phyloP scores from a whole-genome alignment of 2,113 vertebrate species.

The Pomatostomus ruficeps region DNA sequence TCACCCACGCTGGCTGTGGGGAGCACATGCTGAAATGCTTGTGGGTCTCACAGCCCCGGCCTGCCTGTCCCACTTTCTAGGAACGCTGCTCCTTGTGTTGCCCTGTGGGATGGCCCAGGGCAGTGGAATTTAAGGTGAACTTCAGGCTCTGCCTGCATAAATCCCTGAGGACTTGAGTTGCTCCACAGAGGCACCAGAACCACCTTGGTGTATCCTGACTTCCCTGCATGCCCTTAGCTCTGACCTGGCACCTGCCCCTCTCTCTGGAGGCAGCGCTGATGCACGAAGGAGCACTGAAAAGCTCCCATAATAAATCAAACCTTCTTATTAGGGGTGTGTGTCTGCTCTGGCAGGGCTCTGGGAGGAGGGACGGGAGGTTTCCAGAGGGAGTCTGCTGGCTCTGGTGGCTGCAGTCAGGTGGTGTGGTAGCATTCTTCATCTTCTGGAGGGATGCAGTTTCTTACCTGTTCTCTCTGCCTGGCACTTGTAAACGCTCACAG shows the following conservation, averaged over 20 bases:
- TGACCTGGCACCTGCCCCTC: not conserved
- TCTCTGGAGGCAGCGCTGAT: fast-evolving
- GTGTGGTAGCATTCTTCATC: not conserved
- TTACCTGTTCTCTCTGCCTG: not conserved
- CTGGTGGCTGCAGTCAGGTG: not conserved
- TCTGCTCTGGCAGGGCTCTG: not conserved
- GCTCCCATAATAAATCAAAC: not conserved
- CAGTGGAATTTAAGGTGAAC: not conserved
- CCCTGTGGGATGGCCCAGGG: not conserved
- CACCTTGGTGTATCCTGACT: not conserved
- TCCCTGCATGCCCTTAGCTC: fast-evolving
- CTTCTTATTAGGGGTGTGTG: fast-evolving
- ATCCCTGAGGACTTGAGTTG: not conserved
- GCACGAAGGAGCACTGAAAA: not conserved
- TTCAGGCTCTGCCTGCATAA: not conserved
- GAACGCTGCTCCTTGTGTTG: not conserved
- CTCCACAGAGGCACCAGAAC: not conserved
- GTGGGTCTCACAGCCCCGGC: not conserved
- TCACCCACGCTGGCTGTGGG: not conserved
- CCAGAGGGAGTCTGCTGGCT: not conserved
- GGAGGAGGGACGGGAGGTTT: not conserved
- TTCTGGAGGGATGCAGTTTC: not conserved
- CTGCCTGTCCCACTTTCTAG: not conserved
- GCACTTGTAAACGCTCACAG: not conserved
- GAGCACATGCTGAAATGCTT: fast-evolving